Conservation (phyloP, 2,113 vertebrate species). For the Saccopteryx bilineata region DNA sequence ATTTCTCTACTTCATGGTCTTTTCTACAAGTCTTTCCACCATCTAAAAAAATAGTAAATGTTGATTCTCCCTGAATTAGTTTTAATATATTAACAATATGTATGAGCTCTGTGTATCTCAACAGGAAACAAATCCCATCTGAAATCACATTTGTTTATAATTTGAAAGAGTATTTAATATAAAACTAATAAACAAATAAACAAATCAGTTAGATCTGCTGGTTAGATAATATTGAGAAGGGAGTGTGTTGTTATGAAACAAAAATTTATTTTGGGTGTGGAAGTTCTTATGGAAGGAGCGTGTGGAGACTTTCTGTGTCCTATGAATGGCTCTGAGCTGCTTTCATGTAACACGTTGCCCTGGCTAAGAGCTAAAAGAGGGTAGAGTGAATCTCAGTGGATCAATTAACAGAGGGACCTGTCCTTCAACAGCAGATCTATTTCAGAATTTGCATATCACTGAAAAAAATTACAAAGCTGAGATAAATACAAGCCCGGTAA, state of each 20-base stretch:
- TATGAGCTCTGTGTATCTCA: constrained; percentile 70
- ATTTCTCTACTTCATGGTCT: constrained; percentile 74
- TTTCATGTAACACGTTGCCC: constrained; percentile 91
- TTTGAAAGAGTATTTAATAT: constrained; percentile 82
- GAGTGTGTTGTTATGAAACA: constrained; percentile 82
- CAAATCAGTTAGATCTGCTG: constrained; percentile 88
- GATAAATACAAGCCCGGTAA: constrained; percentile 93
- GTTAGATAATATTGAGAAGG: constrained; percentile 84
- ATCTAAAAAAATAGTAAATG: constrained; percentile 75
- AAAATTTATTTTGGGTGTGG: constrained; percentile 81
- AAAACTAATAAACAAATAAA: constrained; percentile 88
- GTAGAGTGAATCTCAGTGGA: constrained; percentile 94
- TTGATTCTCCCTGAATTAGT: constrained; percentile 87
- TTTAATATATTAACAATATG: constrained; percentile 87
- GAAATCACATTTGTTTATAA: constrained; percentile 86
- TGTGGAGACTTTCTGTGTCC: constrained; percentile 88
- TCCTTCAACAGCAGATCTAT: constrained; percentile 94
- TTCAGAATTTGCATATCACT: constrained; percentile 95
- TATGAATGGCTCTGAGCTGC: constrained; percentile 85
- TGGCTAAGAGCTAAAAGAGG: constrained; percentile 91
- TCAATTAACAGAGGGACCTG: constrained; percentile 96
- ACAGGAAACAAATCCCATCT: constrained; percentile 83
- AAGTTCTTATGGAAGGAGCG: constrained; percentile 85
- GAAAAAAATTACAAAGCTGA: constrained; percentile 94
- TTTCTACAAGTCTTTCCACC: constrained; percentile 72